Conservation (phyloP, 2,797 vertebrate species). For the Zalophus californianus region DNA sequence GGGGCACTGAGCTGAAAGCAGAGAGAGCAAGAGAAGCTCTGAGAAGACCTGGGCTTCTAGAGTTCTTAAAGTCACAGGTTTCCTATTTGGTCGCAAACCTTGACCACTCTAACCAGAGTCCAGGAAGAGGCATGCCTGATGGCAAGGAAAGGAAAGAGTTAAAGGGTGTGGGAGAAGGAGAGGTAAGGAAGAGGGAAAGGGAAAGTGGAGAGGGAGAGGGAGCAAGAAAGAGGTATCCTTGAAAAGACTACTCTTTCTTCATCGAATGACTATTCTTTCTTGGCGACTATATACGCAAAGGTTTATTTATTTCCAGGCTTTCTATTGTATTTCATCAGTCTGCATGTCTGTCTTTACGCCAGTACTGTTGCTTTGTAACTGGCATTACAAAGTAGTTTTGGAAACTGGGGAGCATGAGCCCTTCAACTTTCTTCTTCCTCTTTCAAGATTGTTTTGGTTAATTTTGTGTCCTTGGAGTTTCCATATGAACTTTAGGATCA, state of each 20-base stretch:
- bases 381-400: background rate
- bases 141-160: background rate
- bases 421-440: background rate
- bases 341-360: background rate
- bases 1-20: background rate
- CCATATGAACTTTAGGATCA: background rate
- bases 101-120: background rate
- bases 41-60: background rate
- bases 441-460: background rate
- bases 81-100: background rate
- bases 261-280: background rate
- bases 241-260: background rate
- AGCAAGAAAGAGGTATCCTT: background rate
- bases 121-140: background rate
- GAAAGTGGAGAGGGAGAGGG: no score
- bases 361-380: background rate
- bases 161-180: background rate
- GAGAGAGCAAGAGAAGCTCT: background rate
- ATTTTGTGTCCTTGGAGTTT: background rate
- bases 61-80: background rate
- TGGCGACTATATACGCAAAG: background rate
- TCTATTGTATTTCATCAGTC: background rate
- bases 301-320: background rate
- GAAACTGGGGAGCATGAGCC: background rate
- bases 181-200: background rate